Evolutionary conservation across 2,888 invertebrate species (phyloP).

Genomic region (Stegophylla sp.): DNA sequence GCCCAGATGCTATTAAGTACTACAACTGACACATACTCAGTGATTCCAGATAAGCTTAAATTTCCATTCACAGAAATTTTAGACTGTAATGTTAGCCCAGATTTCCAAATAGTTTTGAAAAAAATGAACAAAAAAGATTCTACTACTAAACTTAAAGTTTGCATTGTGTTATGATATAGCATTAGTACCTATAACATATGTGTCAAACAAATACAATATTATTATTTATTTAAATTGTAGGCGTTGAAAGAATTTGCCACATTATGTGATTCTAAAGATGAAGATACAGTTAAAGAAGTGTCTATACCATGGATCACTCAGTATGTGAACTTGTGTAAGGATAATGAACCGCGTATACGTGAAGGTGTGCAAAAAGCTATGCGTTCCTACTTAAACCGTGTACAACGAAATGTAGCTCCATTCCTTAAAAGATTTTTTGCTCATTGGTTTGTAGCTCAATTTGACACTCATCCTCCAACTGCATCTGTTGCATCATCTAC

Average conservation of each 20-base stretch:
- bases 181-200: too few species aligned
- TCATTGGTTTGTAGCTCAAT: slow-evolving; percentile 83
- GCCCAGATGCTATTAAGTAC: slow-evolving; percentile 76
- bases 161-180: slow-evolving; percentile 61
- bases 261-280: slow-evolving; percentile 72
- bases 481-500: slow-evolving; percentile 75
- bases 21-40: slow-evolving; percentile 66
- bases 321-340: slow-evolving; percentile 78
- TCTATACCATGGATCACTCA: slow-evolving; percentile 84
- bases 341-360: slow-evolving; percentile 82
- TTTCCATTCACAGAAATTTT: slow-evolving; percentile 67
- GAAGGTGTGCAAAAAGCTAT: slow-evolving; percentile 81
- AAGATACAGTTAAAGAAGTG: slow-evolving; percentile 74
- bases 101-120: slow-evolving; percentile 80
- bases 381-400: slow-evolving; percentile 71
- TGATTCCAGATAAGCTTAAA: slow-evolving; percentile 67
- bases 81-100: slow-evolving; percentile 72
- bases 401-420: slow-evolving; percentile 78
- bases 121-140: slow-evolving; percentile 91
- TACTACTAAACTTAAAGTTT: slow-evolving; percentile 85
- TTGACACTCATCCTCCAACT: slow-evolving; percentile 86
- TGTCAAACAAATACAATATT: slow-evolving; percentile 1
- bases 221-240: slow-evolving; percentile 65
- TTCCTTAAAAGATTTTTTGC: slow-evolving; percentile 80
- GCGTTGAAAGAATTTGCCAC: slow-evolving; percentile 82